Percentiles rank a stretch among this genome's conserved stretches.
Conservation (phyloP, 2,888 invertebrate genomes). For the Cantharis nigra region DNA sequence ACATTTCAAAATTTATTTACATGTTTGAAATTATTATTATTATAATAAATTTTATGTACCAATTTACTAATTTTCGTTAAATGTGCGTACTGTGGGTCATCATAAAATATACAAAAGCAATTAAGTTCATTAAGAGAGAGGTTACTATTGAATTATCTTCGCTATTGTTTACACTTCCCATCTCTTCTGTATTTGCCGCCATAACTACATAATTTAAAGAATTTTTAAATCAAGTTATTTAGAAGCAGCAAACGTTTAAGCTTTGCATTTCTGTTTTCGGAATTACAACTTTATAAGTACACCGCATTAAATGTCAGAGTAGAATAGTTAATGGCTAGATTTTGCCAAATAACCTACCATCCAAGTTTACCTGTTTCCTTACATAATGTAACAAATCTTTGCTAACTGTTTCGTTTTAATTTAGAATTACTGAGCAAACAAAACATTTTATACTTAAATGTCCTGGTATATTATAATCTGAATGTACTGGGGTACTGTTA, state of each 20-base stretch:
- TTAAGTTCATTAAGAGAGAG: not conserved
- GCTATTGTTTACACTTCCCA: not conserved
- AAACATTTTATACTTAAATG: not conserved
- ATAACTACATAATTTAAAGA: not conserved
- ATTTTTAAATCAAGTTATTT: conserved; percentile 13
- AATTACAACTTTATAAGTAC: conserved; percentile 18
- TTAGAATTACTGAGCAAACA: not conserved
- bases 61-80: not conserved
- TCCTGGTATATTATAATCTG: not conserved
- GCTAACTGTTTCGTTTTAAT: not conserved
- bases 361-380: conserved; percentile 13
- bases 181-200: not conserved
- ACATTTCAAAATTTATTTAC: not conserved
- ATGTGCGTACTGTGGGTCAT: not conserved
- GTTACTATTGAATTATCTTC: not conserved
- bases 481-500: not conserved
- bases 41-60: not conserved
- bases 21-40: not conserved
- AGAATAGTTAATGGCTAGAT: conserved; percentile 21
- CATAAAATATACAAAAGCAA: not conserved
- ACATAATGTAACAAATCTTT: not conserved
- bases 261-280: conserved; percentile 18
- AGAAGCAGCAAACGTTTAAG: conserved; percentile 13
- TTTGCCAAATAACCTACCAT: conserved; percentile 15
- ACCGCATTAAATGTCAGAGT: conserved; percentile 21